Evolutionary conservation across 2,797 vertebrate species (phyloP), one percentile per base, ranked within the genome.

Genomic region (Helicolenus hilgendorfi): DNA sequence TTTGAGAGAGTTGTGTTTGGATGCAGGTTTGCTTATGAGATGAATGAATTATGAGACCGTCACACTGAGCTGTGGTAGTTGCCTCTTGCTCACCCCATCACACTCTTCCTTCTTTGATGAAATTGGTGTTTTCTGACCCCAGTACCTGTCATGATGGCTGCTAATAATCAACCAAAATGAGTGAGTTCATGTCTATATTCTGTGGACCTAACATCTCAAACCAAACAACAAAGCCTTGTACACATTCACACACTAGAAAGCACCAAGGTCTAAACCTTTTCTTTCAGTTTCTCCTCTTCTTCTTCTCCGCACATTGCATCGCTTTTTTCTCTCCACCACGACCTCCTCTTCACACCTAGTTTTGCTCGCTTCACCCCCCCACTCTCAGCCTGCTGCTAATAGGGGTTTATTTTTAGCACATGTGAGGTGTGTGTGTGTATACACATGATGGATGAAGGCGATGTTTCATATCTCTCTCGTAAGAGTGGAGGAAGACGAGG

Each of bases 321-420:
- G 0, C 53, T 81, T 64, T 69, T 60, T 68, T 14, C 65, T 86
- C 72, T 73, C 79, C 78, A 78, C 35, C 72, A 86, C 31, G 35
- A 26, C 7, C 72, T 45, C 45, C 24, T 45, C 45, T 41, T 92
- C 89, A 67, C 87, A 79, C 81, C 83, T 71, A 83, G 79, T 80
- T 87, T 80, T 82, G 29, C 83, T 73, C 84, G 68, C 41, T 53
- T 71, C 70, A 55, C 64, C 79, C 87, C 73, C 64, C 24, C 59
- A 79, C 87, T 72, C 77, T 63, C 95, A 93, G 92, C 94, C 94
- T 91, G 89, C 92, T 93, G 91, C 95, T 97, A 97, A 97, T 97
- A 96, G 95, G 89, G 62, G 92, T 90, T 94, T 97, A 97, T 97
- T 97, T 97, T 97, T 97, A 97, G 97, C 88, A 84, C 63, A 53